Conservation (phyloP, 2,888 invertebrate species). For the Eurytoma californica region DNA sequence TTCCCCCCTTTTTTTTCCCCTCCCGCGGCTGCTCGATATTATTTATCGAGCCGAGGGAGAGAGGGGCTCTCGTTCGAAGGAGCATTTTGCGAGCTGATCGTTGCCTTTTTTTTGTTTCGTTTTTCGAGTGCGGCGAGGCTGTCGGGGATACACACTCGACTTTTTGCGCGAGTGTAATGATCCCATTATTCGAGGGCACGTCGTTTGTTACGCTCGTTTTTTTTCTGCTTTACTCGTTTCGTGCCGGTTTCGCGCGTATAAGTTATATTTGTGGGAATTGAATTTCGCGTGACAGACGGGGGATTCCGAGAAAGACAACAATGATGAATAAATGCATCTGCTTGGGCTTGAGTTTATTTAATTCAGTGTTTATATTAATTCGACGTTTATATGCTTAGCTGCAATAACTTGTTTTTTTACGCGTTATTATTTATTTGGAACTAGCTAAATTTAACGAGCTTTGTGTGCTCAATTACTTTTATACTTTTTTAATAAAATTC, state of each 20-base stretch:
- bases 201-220: background rate
- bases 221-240: background rate
- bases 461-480: too few species aligned
- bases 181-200: background rate
- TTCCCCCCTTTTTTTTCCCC: background rate
- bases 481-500: too few species aligned
- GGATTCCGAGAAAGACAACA: slow-evolving; percentile 37
- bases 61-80: slow-evolving; percentile 29
- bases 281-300: slow-evolving; percentile 28
- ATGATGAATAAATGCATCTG: slow-evolving; percentile 44
- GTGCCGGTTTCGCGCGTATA: background rate
- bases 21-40: slow-evolving; percentile 28
- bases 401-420: too few species aligned
- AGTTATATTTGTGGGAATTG: slow-evolving; percentile 29
- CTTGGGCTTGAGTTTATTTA: too few species aligned
- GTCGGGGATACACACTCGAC: background rate
- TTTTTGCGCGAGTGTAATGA: slow-evolving; percentile 40
- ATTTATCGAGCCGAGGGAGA: slow-evolving; percentile 34
- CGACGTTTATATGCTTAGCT: too few species aligned
- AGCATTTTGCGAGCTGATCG: slow-evolving; percentile 43
- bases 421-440: too few species aligned
- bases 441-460: too few species aligned
- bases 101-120: slow-evolving; percentile 8
- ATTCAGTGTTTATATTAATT: too few species aligned
- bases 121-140: background rate